Conservation (phyloP, 2,888 invertebrate genomes). For the Lysandra coridon region DNA sequence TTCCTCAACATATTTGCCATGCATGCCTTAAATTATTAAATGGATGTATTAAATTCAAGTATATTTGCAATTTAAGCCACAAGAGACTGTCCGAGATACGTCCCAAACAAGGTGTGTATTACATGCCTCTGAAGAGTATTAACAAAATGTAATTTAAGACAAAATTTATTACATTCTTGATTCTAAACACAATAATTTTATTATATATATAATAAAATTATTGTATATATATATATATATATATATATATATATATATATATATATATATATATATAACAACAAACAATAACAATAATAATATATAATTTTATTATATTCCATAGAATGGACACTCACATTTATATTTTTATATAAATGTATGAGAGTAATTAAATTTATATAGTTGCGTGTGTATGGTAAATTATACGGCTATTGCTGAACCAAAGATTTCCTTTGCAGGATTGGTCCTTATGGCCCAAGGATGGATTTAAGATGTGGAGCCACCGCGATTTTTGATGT, state of each 20-base stretch:
- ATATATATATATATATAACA: too few species aligned
- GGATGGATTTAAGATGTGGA: too few species aligned
- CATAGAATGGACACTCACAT: not conserved
- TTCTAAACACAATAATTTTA: not conserved
- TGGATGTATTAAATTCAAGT: constrained; percentile 68
- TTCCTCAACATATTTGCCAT: constrained; percentile 64
- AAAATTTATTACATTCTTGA: not conserved
- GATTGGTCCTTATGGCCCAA: too few species aligned
- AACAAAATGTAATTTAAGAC: not conserved
- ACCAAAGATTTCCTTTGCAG: too few species aligned
- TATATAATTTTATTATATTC: not conserved
- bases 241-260: too few species aligned
- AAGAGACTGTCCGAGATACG: constrained; percentile 52
- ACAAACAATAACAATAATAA: too few species aligned
- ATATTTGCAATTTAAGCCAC: constrained; percentile 64
- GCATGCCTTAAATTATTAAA: constrained; percentile 65
- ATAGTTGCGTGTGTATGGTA: too few species aligned
- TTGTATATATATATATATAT: too few species aligned
- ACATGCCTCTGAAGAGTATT: not conserved
- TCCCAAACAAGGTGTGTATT: constrained; percentile 60
- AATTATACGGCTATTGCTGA: too few species aligned
- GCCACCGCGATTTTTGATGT: too few species aligned
- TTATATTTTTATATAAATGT: not conserved
- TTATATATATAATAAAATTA: too few species aligned
- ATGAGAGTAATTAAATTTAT: not conserved